Conservation (phyloP, 2,113 vertebrate genomes). For the Climacteris rufus region DNA sequence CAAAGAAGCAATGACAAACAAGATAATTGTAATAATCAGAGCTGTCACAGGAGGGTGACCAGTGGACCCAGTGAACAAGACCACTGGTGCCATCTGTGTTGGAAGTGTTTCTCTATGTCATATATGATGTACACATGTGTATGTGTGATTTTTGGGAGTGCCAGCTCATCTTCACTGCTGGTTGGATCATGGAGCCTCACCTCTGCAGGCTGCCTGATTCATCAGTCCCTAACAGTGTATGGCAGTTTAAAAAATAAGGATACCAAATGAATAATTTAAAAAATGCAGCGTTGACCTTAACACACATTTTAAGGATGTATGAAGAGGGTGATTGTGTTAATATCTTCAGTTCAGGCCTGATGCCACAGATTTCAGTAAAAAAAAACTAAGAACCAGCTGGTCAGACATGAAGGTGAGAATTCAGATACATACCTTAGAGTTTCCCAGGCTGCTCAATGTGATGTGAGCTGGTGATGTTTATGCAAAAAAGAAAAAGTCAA, state of each 20-base stretch:
- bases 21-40: background rate
- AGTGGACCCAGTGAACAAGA: background rate
- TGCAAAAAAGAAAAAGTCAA: background rate
- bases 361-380: background rate
- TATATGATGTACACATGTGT: rapidly evolving
- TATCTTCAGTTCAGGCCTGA: background rate
- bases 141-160: background rate
- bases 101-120: no score
- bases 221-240: background rate
- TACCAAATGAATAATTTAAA: background rate
- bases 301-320: background rate
- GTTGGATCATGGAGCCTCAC: background rate
- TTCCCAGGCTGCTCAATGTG: background rate
- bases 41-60: background rate
- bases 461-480: background rate
- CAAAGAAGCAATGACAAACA: background rate
- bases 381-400: background rate
- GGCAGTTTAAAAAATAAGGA: background rate
- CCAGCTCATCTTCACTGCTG: background rate
- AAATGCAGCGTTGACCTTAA: background rate
- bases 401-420: background rate
- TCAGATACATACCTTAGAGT: background rate
- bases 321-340: background rate
- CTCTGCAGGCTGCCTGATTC: background rate
- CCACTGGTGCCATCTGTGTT: background rate